Evolutionary conservation across 2,113 vertebrate species (phyloP), one percentile per base, ranked within the genome.

Genomic region (Bubo scandiacus): DNA sequence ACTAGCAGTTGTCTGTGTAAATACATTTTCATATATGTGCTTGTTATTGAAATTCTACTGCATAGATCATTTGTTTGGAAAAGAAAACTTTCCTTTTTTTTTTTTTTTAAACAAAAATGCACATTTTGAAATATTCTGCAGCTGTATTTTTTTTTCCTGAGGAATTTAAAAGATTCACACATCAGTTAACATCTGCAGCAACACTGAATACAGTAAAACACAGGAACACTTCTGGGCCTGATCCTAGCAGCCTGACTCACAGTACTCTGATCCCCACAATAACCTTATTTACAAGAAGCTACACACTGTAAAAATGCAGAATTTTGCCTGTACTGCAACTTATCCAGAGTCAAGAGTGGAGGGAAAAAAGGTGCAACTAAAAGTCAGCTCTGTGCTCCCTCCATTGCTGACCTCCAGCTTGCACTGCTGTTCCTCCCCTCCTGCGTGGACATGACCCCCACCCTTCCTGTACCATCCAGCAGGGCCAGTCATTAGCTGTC

Each of bases 401-500:
- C 55, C 47, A 5, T 1, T 0, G 14, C 43, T 42, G 83, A 72
- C 72, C 91, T 86, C 73, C 67, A 49, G 57, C 49, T 58, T 22
- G 34, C 40, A 3, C 63, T 15, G 36, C 66, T 29, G 34, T 27
- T 22, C 54, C 40, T 15, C n/a, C 70, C 55, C 80, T 71, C 40
- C 55, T 3, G 42, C 18, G 3, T 9, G 16, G 51, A 43, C 7
- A 4, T 8, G 32, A 54, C 80, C 65, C n/a, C 15, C 49, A 61
- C 88, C 82, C 75, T 62, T 47, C 82, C 78, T n/a, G 1, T 1
- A 12, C 81, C 92, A 81, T 21, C 94, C 89, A 57, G 26, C 52
- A 1, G 34, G 61, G 59, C 82, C 61, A 97, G 96, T 84, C 95
- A 80, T 65, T 26, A 80, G 94, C 73, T 54, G 66, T 61, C 95